Evolutionary conservation across 1,140 invertebrate genomes (phyloP).

Genomic region (Brachionus koreanus): DNA sequence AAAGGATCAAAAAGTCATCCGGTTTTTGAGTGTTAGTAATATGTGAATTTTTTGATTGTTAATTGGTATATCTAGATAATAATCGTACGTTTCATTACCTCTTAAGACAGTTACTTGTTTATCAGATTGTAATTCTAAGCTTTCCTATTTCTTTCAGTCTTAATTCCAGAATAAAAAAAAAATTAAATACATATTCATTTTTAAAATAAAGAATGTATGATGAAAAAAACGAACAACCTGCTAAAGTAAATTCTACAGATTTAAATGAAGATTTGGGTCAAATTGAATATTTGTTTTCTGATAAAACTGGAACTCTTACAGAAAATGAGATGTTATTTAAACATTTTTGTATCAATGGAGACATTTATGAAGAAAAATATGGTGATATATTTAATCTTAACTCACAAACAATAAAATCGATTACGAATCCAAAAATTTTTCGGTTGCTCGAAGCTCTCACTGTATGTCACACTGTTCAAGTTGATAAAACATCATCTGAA

Average conservation of each 20-base stretch:
- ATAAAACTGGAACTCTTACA: slow-evolving; percentile 72
- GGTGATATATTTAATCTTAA: neutral
- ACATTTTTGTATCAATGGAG: slow-evolving; percentile 63
- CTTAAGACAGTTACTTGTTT: too few relatives aligned
- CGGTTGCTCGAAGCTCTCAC: slow-evolving; percentile 25
- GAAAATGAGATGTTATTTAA: slow-evolving; percentile 70
- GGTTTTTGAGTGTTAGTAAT: too few relatives aligned
- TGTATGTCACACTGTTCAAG: slow-evolving; percentile 35
- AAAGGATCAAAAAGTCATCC: too few relatives aligned
- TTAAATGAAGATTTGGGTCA: slow-evolving; percentile 69
- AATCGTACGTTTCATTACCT: too few relatives aligned
- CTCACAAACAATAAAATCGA: neutral
- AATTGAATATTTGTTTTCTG: slow-evolving; percentile 92
- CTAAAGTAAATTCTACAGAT: slow-evolving; percentile 67
- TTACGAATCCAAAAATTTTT: neutral
- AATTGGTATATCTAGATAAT: too few relatives aligned
- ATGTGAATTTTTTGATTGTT: too few relatives aligned
- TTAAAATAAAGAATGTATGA: slow-evolving; percentile 42
- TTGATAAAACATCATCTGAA: slow-evolving; percentile 12
- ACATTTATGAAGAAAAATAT: slow-evolving; percentile 48
- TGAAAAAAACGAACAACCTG: slow-evolving; percentile 45
- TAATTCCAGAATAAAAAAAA: too few relatives aligned
- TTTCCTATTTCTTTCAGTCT: too few relatives aligned
- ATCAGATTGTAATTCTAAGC: too few relatives aligned
- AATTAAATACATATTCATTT: too few relatives aligned